These are phyloP conservation scores for Odontamblyopus rebecca DNA, from an alignment of 2,797 vertebrate species.

Conservation along the genomic window DNA sequence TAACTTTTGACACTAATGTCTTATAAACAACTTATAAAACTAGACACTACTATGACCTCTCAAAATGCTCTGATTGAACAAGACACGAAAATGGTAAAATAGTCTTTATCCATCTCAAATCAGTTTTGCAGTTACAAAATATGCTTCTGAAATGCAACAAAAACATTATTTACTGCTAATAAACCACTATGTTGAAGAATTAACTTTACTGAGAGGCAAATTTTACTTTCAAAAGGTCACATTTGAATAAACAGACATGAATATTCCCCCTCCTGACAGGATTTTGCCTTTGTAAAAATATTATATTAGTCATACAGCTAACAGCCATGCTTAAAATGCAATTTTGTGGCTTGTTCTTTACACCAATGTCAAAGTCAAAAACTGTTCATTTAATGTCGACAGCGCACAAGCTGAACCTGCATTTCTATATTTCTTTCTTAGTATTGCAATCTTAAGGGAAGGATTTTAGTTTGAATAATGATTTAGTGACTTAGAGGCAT, in stretches of 20 bases:
- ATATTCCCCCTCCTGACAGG: background rate
- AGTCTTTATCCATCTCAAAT: background rate
- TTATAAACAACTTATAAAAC: too few relatives aligned
- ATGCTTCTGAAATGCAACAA: background rate
- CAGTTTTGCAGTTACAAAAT: background rate
- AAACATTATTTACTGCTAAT: background rate
- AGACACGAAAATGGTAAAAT: background rate
- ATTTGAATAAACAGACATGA: background rate
- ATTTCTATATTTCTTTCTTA: background rate
- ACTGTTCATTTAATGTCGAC: conserved; percentile 8
- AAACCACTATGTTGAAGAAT: background rate
- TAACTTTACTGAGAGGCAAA: background rate
- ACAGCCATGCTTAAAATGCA: conserved; percentile 27
- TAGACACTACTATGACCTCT: too few relatives aligned
- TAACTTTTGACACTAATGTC: too few relatives aligned
- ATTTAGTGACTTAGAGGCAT: background rate
- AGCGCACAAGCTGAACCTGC: conserved; percentile 11
- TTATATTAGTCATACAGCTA: conserved; percentile 25
- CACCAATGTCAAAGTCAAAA: conserved; percentile 40
- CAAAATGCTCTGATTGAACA: too few relatives aligned
- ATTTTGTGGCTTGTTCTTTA: conserved; percentile 21
- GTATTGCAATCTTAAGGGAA: background rate
- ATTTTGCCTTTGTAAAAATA: background rate
- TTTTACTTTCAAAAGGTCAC: background rate
- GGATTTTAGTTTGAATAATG: background rate